phyloP scores from a whole-genome alignment of 2,888 invertebrate genomes.

The Cheilosia urbana region DNA sequence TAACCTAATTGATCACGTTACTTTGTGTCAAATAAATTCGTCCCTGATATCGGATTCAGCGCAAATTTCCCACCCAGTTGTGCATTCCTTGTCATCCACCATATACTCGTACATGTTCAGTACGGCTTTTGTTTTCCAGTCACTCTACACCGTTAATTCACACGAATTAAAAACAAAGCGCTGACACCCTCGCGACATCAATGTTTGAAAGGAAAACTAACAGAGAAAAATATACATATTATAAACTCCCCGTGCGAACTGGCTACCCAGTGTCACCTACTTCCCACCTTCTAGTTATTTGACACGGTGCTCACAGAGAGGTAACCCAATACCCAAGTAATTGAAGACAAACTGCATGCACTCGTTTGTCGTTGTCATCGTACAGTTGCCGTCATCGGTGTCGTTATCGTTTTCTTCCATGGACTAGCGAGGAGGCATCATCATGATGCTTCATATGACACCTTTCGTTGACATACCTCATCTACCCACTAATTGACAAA shows the following conservation, averaged over 20 bases:
- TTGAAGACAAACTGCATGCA: constrained; percentile 74
- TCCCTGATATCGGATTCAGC: constrained; percentile 36
- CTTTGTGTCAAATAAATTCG: constrained; percentile 28
- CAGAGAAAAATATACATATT: background rate
- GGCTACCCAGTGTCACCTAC: constrained; percentile 64
- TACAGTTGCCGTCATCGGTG: constrained; percentile 35
- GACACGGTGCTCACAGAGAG: constrained; percentile 70
- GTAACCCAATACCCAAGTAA: constrained; percentile 71
- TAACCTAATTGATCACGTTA: background rate
- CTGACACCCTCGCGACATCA: constrained; percentile 62
- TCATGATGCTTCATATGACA: constrained; percentile 71
- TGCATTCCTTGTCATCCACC: constrained; percentile 10
- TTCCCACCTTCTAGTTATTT: constrained; percentile 72
- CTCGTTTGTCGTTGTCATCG: constrained; percentile 55
- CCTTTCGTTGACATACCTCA: constrained; percentile 72
- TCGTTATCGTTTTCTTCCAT: constrained; percentile 33
- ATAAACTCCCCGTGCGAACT: constrained; percentile 62
- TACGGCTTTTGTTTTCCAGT: constrained; percentile 47
- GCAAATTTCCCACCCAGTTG: constrained; percentile 23
- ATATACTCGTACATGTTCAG: background rate
- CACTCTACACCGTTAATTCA: constrained; percentile 68
- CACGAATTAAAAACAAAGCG: constrained; percentile 66
- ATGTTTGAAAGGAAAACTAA: constrained; percentile 28
- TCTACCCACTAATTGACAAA: constrained; percentile 73
- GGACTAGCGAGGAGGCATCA: constrained; percentile 51